phyloP scores from a whole-genome alignment of 2,888 invertebrate species.

The Hylaea fasciaria region DNA sequence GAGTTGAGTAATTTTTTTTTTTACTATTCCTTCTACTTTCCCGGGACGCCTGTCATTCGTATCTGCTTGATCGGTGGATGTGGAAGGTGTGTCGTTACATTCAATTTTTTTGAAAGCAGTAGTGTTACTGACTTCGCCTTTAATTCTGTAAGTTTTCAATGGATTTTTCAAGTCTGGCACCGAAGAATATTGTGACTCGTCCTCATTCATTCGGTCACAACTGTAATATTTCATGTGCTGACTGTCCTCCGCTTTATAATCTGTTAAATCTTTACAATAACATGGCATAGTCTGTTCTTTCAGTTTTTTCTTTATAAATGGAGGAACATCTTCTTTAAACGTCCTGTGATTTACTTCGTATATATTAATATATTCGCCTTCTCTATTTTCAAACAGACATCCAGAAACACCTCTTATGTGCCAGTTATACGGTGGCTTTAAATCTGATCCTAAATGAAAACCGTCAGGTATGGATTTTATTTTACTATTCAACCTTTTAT shows the following conservation, averaged over 20 bases:
- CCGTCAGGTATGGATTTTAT: constrained; percentile 47
- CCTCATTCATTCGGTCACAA: constrained; percentile 41
- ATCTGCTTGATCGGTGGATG: constrained; percentile 13
- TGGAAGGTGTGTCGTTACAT: background rate
- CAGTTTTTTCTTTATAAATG: constrained; percentile 60
- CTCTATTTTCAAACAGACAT: constrained; percentile 56
- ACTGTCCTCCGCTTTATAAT: constrained; percentile 41
- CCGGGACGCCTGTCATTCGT: too few relatives aligned
- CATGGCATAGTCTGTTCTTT: constrained; percentile 59
- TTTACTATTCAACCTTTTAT: constrained; percentile 5
- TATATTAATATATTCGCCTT: constrained; percentile 51
- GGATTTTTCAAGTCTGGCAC: constrained; percentile 27
- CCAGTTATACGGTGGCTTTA: constrained; percentile 40
- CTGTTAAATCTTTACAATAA: constrained; percentile 56
- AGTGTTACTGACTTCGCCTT: constrained; percentile 16
- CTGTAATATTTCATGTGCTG: constrained; percentile 53
- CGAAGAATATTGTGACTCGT: constrained; percentile 20
- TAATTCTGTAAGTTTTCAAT: constrained; percentile 40
- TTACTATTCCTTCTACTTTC: constrained; percentile 43
- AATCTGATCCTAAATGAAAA: constrained; percentile 38
- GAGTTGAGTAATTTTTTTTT: constrained; percentile 62
- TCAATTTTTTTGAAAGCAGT: constrained; percentile 11
- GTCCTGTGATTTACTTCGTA: constrained; percentile 59
- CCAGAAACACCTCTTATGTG: constrained; percentile 62
- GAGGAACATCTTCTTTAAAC: constrained; percentile 49